These are phyloP conservation scores for Aurelia sp. DNA, from an alignment of 30 jellyfish, hydroid and myxozoan species.

Conservation along the genomic window DNA sequence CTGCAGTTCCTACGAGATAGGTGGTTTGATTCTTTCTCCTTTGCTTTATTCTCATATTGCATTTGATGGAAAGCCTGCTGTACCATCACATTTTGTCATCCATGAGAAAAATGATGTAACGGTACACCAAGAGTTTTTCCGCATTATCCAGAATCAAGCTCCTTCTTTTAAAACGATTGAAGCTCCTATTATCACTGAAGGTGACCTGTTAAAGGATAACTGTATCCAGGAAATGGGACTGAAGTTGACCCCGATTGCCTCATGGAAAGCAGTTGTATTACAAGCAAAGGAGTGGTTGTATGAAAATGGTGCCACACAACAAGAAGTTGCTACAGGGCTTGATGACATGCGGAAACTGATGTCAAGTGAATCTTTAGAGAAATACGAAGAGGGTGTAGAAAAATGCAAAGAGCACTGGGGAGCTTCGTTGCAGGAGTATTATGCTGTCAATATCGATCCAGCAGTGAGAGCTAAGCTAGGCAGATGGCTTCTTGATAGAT, in stretches of 20 bases:
- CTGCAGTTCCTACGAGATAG: conserved; percentile 77
- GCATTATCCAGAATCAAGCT: conserved; percentile 57
- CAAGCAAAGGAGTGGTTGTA: conserved; percentile 85
- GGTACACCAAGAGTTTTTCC: conserved; percentile 68
- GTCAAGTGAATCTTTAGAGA: conserved; percentile 74
- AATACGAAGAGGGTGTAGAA: conserved; percentile 71
- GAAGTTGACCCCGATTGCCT: conserved; percentile 63
- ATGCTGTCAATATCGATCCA: conserved; percentile 70
- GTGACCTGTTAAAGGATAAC: conserved; percentile 66
- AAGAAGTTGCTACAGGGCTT: conserved; percentile 82
- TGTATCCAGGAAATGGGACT: conserved; percentile 71
- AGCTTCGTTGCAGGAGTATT: conserved; percentile 73
- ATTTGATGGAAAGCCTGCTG: conserved; percentile 82
- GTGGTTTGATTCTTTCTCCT: conserved; percentile 74
- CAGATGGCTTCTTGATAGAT: conserved; percentile 78
- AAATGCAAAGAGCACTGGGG: conserved; percentile 85
- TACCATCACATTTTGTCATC: conserved; percentile 84
- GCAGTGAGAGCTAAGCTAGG: conserved; percentile 71
- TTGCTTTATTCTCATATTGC: conserved; percentile 76
- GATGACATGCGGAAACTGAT: conserved; percentile 85
- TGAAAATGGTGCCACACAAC: conserved; percentile 89
- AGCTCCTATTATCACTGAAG: conserved; percentile 69
- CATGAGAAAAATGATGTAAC: conserved; percentile 71
- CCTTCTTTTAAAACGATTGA: conserved; percentile 68
- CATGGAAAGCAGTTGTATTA: conserved; percentile 77